Evolutionary conservation across 2,888 invertebrate genomes (phyloP).

Genomic region (Adelognathus sp.): DNA sequence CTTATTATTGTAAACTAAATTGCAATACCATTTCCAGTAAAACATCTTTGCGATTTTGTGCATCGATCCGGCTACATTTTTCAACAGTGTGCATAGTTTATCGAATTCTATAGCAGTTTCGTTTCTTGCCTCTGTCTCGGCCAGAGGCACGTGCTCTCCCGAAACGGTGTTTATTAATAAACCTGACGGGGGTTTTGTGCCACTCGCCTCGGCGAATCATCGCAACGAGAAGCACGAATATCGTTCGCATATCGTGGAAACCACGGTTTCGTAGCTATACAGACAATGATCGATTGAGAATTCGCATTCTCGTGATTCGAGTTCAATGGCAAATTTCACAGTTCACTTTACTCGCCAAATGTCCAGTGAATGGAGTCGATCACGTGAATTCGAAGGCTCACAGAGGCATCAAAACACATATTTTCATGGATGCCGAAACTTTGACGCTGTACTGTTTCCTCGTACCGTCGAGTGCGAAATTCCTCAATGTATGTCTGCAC

Average conservation of each 20-base stretch:
- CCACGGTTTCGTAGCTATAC: background rate
- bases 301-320: background rate
- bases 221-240: conserved; percentile 22
- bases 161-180: conserved; percentile 79
- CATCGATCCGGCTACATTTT: no score
- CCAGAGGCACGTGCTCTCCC: conserved; percentile 56
- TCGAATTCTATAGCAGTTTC: conserved; percentile 19
- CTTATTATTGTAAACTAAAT: no score
- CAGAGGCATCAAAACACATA: background rate
- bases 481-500: background rate
- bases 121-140: conserved; percentile 37
- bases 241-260: background rate
- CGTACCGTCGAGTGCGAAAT: background rate
- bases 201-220: conserved; percentile 68
- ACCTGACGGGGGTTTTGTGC: conserved; percentile 71
- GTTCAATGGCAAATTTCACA: background rate
- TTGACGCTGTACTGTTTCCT: background rate
- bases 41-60: no score
- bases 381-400: no score
- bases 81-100: no score
- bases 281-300: background rate
- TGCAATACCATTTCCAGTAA: no score
- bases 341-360: no score
- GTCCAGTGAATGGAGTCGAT: background rate
- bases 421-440: background rate